Evolutionary conservation across 1,140 invertebrate species (phyloP).

Genomic region (Drosophila tani): DNA sequence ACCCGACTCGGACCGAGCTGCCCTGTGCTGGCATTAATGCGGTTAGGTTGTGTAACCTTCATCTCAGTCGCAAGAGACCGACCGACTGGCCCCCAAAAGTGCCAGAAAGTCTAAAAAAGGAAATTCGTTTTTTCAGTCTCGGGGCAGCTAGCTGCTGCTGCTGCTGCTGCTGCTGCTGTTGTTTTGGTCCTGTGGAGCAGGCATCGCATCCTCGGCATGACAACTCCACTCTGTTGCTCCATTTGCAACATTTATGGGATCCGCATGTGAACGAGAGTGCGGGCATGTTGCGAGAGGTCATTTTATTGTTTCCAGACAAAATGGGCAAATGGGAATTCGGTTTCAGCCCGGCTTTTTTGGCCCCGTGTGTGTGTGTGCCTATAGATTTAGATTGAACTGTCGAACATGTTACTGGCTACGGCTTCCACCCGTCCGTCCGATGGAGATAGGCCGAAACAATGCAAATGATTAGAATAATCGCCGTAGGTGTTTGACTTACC

Average conservation of each 20-base stretch:
- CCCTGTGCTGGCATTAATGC: slow-evolving; percentile 58
- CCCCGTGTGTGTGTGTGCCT: slow-evolving; percentile 33
- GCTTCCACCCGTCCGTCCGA: neutral
- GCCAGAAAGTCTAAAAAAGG: slow-evolving; percentile 61
- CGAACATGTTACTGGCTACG: slow-evolving; percentile 57
- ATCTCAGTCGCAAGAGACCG: slow-evolving; percentile 47
- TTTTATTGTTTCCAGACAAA: slow-evolving; percentile 80
- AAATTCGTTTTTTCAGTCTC: slow-evolving; percentile 44
- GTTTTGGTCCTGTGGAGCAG: slow-evolving; percentile 36
- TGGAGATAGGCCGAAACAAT: slow-evolving; percentile 40
- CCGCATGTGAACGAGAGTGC: slow-evolving; percentile 16
- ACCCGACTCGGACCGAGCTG: slow-evolving; percentile 27
- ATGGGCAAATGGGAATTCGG: slow-evolving; percentile 78
- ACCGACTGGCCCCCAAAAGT: slow-evolving; percentile 18
- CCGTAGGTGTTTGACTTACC: slow-evolving; percentile 59
- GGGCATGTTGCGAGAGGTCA: slow-evolving; percentile 52
- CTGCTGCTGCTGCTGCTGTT: slow-evolving; percentile 22
- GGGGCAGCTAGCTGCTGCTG: slow-evolving; percentile 2
- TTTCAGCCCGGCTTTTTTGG: slow-evolving; percentile 43
- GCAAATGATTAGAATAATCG: slow-evolving; percentile 81
- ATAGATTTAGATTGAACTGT: slow-evolving; percentile 80
- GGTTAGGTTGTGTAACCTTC: slow-evolving; percentile 65
- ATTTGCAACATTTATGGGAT: slow-evolving; percentile 77
- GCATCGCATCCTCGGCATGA: slow-evolving; percentile 49
- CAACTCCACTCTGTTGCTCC: slow-evolving; percentile 73